phyloP scores from a whole-genome alignment of 2,113 vertebrate species.

The Triplophysa tibetana region DNA sequence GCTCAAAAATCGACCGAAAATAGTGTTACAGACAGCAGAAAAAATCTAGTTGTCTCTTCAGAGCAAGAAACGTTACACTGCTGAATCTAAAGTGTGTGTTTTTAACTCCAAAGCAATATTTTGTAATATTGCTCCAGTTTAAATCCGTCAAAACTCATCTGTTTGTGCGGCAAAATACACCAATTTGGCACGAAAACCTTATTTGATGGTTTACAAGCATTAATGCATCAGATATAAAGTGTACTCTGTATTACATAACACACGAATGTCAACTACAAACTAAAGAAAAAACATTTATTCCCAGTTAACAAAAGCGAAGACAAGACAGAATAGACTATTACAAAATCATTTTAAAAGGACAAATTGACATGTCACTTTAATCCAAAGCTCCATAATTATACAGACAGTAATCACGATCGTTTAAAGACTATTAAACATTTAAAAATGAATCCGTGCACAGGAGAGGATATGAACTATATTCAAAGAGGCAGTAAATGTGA shows the following conservation, averaged over 20 bases:
- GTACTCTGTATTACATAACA: background rate
- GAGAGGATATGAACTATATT: background rate
- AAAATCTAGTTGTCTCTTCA: constrained; percentile 17
- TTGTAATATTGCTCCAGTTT: background rate
- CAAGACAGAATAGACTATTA: background rate
- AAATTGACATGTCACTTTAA: no score
- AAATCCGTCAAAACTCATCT: background rate
- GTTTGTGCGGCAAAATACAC: background rate
- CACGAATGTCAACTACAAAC: background rate
- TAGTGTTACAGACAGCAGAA: constrained; percentile 4
- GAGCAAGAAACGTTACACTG: constrained; percentile 2
- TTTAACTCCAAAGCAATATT: background rate
- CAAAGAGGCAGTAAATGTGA: constrained; percentile 2
- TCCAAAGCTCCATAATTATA: no score
- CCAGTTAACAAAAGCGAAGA: background rate
- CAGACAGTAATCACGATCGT: no score
- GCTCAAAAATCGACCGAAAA: background rate
- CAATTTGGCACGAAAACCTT: background rate
- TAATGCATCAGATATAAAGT: background rate
- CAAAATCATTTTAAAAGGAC: background rate
- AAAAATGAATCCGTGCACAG: background rate
- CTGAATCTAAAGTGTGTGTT: background rate
- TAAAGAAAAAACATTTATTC: no score
- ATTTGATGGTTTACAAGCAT: background rate
- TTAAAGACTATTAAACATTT: no score